Base-by-base conservation (phyloP, 2,888 invertebrate genomes). In the Anaspis maculata region DNA sequence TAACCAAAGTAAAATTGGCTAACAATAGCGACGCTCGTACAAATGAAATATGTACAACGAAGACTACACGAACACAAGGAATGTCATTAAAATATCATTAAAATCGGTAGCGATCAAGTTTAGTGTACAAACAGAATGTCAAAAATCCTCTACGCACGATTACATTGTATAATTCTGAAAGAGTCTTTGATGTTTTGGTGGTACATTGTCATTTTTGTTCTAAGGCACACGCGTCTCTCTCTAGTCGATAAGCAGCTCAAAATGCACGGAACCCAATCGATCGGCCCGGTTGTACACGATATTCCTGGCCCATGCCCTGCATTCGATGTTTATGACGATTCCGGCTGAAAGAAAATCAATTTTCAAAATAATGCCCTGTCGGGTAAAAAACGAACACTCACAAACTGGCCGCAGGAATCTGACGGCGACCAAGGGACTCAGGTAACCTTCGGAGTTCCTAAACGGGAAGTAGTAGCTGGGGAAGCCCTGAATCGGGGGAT, bases 391-490 rank as follows among this genome's bases (percentile, higher is more conserved):
- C 10, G 7, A 13, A 13, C 7, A 25, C 84, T 79, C 70, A 90
- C 90, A 76, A 52, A 75, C 76, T 42, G 90, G 90, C 56, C 84
- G 76, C 56, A 78, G 74, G 55, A 92, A 80, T 62, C 87, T 82
- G 13, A 92, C 82, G 30, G 90, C 90, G 9, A 92, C 83, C 31
- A 92, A 68, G 0, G 92, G 92, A 54, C 89, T 87, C 39, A 89
- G 74, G 62, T 92, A 92, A 15, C 89, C 89, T 56, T 83, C 83
- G 15, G 83, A 79, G 61, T 90, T 89, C 51, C 79, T 77, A 61
- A 79, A 92, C 0, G 92, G 92, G 69, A 86, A 92, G 67, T 84
- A 92, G 59, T 84, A 89, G 1, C 87, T 87, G 0, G 89, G 88
- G 61, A 90, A 89, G 32, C 91, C 90, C 50, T 79, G 75, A 14